Base-by-base conservation (phyloP, 2,797 vertebrate species). In the Coreius guichenoti region DNA sequence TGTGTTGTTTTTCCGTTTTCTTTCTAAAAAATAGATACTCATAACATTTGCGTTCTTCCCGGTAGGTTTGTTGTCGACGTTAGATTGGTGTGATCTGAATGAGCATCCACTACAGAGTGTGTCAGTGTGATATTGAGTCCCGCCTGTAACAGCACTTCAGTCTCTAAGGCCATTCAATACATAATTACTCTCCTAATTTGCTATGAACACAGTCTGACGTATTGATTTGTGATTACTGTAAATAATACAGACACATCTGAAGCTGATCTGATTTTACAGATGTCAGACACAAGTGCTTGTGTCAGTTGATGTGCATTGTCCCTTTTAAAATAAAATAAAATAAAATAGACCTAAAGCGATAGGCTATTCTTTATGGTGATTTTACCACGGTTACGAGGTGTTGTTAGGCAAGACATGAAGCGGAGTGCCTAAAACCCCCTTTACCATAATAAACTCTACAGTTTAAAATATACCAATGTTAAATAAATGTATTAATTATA, bases 181-280 rank as follows among this genome's bases (percentile, higher is more conserved):
- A 87, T 88, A 88, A 93, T 93, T 89, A 81, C 67, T 86, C 14
- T 26, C 58, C 86, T 86, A 76, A 88, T 86, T 80, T 89, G 81
- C 84, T 75, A 19, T 67, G 86, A 90, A 87, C 86, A 84, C 86
- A 89, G 85, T 73, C 33, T 72, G 84, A 81, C 51, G 23, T 61
- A 88, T 90, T 76, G 70, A 90, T 91, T 81, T 86, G 87, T 89
- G 87, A 87, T 67, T 88, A 90, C 83, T 84, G 70, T 75, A 89
- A 87, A 87, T 90, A 81, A 84, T 90, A 56, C 23, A 82, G 90
- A 86, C 85, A 56, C 80, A 45, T 31, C 29, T 80, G 31, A 83
- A 23, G 45, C 43, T 69, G 76, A 79, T 86, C 80, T 80, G 0
- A 82, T 70, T 89, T 91, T 89, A 92, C 88, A 90, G 90, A 92